Conservation (phyloP, 2,113 vertebrate genomes). For the Oncorhynchus tshawytscha region DNA sequence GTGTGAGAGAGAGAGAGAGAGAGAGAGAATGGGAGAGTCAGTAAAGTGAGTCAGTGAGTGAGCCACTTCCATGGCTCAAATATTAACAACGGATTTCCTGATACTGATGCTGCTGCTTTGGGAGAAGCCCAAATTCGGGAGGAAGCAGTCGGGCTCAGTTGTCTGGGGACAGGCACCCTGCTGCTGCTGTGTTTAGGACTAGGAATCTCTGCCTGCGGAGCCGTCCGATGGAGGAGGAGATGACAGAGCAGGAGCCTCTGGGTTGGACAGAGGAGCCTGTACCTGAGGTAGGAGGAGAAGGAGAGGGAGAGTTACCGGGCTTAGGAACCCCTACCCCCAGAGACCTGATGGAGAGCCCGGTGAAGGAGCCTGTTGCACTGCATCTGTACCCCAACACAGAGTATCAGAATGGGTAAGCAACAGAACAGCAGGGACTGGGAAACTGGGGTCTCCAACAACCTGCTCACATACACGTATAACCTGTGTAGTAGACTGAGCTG, state of each 20-base stretch:
- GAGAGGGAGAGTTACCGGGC: constrained; percentile 59
- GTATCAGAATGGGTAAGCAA: constrained; percentile 70
- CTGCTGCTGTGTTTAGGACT: constrained; percentile 35
- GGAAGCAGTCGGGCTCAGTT: constrained; percentile 57
- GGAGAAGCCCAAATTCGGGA: constrained; percentile 58
- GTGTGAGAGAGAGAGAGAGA: constrained; percentile 22
- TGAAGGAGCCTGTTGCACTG: constrained; percentile 55
- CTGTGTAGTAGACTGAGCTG: too few relatives aligned
- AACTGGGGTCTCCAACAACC: too few relatives aligned
- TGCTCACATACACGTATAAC: too few relatives aligned
- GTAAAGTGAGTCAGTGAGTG: constrained; percentile 22
- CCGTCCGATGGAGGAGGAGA: constrained; percentile 72
- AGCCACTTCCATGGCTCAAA: constrained; percentile 62
- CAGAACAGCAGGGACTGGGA: constrained; percentile 28
- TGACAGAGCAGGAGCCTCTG: constrained; percentile 54
- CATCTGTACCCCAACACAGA: constrained; percentile 34
- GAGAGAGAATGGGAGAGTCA: constrained; percentile 1
- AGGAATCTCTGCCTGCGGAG: constrained; percentile 7
- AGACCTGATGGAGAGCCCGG: constrained; percentile 49
- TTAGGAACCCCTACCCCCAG: constrained; percentile 49
- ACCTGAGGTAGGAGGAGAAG: constrained; percentile 42
- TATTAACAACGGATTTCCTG: constrained; percentile 57
- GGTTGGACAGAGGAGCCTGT: constrained; percentile 39
- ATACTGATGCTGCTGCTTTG: constrained; percentile 64
- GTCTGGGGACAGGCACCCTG: constrained; percentile 48